Base-by-base conservation (phyloP, 1,140 invertebrate genomes). In the Campoletis sonorensis region DNA sequence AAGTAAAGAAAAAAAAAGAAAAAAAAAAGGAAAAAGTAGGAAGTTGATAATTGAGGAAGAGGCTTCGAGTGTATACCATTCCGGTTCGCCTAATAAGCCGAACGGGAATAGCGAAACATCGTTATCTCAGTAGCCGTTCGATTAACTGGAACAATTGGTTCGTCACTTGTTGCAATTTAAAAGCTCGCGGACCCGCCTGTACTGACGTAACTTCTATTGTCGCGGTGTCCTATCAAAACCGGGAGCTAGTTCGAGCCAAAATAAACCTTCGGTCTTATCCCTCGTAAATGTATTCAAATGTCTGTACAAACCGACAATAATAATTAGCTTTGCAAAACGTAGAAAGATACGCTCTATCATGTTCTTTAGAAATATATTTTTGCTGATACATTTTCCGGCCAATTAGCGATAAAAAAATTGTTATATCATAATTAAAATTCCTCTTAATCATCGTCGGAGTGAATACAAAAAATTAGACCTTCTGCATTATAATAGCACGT, bases 81-180 rank as follows among this genome's bases (percentile, higher is more conserved):
- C 40, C 40, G 8, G 45, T 54, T n/a, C 23, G 45, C 30, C 51
- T 72, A 79, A 67, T 79, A 45, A 73, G 73, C 77, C 16, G 18
- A 72, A 80, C 79, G 79, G 61, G 40, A n/a, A 10, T 21, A 80
- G 75, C 64, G 77, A 83, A 81, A 75, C 81, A 68, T 78, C 54
- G 70, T 86, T 85, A 85, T 82, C 81, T 84, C 67, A 58, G 27
- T 80, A 40, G 79, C 81, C 79, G 81, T 85, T 85, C 86, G 82
- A 87, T 87, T 87, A 87, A 87, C 80, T 82, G 83, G 76, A 83
- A 87, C 85, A 87, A 88, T 88, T 88, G 83, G 51, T 82, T 82
- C 83, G 54, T 82, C 84, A 86, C 84, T 88, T 84, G 85, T 84
- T 86, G 86, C 84, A 87, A 88, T 87, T 87, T 85, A 85, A 81